Conservation (phyloP, 1,140 invertebrate species). For the Caligus rogercresseyi region DNA sequence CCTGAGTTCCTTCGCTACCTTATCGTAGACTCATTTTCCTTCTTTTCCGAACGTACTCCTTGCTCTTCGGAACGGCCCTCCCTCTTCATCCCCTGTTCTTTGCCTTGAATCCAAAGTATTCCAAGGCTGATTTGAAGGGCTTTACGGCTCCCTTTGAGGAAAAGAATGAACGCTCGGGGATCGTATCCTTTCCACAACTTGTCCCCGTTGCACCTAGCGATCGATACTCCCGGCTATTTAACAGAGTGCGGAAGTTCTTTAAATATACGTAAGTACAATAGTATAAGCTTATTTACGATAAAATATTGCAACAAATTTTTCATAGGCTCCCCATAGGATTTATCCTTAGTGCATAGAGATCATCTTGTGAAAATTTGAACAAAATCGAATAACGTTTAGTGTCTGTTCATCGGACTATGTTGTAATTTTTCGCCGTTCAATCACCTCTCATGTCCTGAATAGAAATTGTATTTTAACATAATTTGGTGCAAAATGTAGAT, state of each 20-base stretch:
- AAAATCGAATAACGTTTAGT: too few species aligned
- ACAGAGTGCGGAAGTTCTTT: neutral
- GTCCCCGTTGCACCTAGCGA: neutral
- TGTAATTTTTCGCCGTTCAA: too few species aligned
- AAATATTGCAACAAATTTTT: too few species aligned
- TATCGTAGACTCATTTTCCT: slow-evolving; percentile 18
- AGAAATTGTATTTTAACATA: too few species aligned
- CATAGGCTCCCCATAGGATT: too few species aligned
- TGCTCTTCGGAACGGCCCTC: neutral
- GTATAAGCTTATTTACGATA: too few species aligned
- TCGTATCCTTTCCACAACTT: neutral
- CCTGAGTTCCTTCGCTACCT: slow-evolving; percentile 17
- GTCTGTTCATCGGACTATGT: too few species aligned
- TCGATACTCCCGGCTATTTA: neutral
- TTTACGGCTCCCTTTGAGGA: neutral
- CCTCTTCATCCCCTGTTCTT: neutral
- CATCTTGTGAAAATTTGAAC: too few species aligned
- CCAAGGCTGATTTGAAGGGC: neutral
- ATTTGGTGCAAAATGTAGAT: too few species aligned
- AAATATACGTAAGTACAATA: neutral
- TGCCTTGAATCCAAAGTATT: neutral
- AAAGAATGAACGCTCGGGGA: neutral
- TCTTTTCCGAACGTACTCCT: slow-evolving; percentile 11
- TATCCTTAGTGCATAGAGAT: too few species aligned
- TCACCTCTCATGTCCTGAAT: too few species aligned